These are phyloP conservation scores for Sinotaia quadrata DNA, from an alignment of 2,888 invertebrate species.

Conservation along the genomic window DNA sequence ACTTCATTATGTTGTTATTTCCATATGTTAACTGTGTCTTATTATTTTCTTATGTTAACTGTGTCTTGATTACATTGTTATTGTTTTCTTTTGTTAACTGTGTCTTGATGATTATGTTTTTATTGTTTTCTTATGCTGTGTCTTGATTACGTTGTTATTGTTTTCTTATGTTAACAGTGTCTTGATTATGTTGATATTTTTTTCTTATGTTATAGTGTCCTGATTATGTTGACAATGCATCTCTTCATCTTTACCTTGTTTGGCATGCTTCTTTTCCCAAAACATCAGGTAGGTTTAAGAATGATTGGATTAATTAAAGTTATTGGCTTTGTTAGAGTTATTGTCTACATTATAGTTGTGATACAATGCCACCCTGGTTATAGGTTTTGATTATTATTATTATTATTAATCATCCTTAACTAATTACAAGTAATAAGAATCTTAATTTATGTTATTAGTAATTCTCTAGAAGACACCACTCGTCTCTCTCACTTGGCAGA, in stretches of 20 bases:
- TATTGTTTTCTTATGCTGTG: background rate
- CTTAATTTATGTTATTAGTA: too few species aligned
- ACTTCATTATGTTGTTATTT: too few species aligned
- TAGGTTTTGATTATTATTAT: too few species aligned
- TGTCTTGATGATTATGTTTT: background rate
- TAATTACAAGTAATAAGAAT: too few species aligned
- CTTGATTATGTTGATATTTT: background rate
- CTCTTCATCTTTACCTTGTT: slow-evolving; percentile 69
- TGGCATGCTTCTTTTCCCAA: slow-evolving; percentile 69
- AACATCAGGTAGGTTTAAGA: slow-evolving; percentile 41
- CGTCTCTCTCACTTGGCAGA: too few species aligned
- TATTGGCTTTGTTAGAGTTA: too few species aligned
- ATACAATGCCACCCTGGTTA: too few species aligned
- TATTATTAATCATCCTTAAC: too few species aligned
- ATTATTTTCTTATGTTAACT: background rate
- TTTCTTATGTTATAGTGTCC: slow-evolving; percentile 56
- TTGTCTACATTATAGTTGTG: too few species aligned
- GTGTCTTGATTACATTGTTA: background rate
- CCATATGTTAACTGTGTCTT: background rate
- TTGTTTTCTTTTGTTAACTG: background rate
- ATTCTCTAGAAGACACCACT: too few species aligned
- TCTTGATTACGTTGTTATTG: background rate
- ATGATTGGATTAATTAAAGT: too few species aligned
- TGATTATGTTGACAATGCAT: slow-evolving; percentile 66
- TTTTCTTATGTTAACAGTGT: background rate